Evolutionary conservation across 2,113 vertebrate genomes (phyloP), one percentile per base, ranked within the genome.

Genomic region (Strix aluco): DNA sequence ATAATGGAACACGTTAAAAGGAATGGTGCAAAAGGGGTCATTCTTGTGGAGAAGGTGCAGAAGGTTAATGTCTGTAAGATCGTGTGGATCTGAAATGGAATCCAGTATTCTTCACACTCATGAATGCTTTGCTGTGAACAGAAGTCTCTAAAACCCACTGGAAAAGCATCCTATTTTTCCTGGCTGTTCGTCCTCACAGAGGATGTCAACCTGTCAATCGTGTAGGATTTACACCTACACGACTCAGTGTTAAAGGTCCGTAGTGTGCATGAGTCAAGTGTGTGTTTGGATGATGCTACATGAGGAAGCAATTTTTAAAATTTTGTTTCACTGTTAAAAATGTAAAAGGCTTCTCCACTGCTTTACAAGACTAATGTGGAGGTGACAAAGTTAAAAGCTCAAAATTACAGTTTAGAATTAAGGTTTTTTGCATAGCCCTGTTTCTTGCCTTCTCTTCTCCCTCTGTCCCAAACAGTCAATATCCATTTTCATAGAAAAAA

Each of bases 401-500:
- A 69, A 34, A 79, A 47, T 17, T 32, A 17, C 22, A 52, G 8
- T 11, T 27, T 9, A 26, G 26, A 51, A 20, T 30, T 16, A 63
- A 59, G 38, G n/a, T 46, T 79, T 55, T 20, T 70, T 59, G 38
- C 22, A 10, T 10, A 47, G 23, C 34, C 26, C 13, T 44, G 8
- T 42, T 52, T 69, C 23, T 66, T 72, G 61, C 26, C 15, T 78
- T 78, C 15, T 69, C 23, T 81, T 44, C 29, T 81, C 13, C 8
- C 34, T 44, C 3, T 0, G 0, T 55, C n/a, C 47, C 61, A 51
- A 21, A 26, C 13, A 79, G 30, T 46, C 40, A 13, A 49, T 26
- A 12, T 15, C 11, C 12, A 4, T 82, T 90, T 59, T 44, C 36
- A 15, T 3, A 19, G 66, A 42, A 34, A 79, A 44, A 44, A 72